Evolutionary conservation across 2,113 vertebrate genomes (phyloP), one percentile per base, ranked within the genome.

Genomic region (Sceloporus tristichus): DNA sequence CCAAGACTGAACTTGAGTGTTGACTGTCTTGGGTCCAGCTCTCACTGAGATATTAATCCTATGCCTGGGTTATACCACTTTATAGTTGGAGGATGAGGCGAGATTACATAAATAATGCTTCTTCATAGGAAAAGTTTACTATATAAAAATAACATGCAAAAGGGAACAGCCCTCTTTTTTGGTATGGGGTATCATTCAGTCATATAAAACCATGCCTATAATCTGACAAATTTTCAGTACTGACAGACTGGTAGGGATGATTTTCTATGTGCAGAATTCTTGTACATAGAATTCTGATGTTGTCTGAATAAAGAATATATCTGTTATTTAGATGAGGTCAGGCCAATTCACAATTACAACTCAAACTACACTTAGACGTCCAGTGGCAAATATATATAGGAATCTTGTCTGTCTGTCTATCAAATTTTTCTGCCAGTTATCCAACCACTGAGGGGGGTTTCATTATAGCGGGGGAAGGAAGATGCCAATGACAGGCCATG

Each of bases 1-100:
- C 19, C 84, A 80, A 79, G 48, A 9, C 76, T 80, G 21, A 66
- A 62, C 13, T 38, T n/a, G 19, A 85, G 66, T 88, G 68, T 79
- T 84, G 48, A 84, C 42, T 16, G 74, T 38, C n/a, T 38, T 10
- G 16, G 10, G 29, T 34, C 34, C 56, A 34, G 16, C 10, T 79
- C 42, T 79, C n/a, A 27, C n/a, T 70, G 29, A 71, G 16, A 23
- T 8, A 75, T 75, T 84, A 70, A 79, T 48, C 66, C n/a, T 19
- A 1, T 71, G 14, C 18, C 62, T 70, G 5, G 53, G 19, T 23
- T 25, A 21, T 78, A 78, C 16, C 27, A 53, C 3, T 66, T 70
- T 42, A 38, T 19, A 79, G 5, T 71, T 48, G 21, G 7, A 13
- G 59, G 6, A 18, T n/a, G 42, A 38, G 10, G 48, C 5, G 48